Percentiles rank a stretch among this genome's conserved stretches.
These are phyloP conservation scores for Ophioninae sp. DNA, from an alignment of 2,888 invertebrate genomes.

Conservation along the genomic window DNA sequence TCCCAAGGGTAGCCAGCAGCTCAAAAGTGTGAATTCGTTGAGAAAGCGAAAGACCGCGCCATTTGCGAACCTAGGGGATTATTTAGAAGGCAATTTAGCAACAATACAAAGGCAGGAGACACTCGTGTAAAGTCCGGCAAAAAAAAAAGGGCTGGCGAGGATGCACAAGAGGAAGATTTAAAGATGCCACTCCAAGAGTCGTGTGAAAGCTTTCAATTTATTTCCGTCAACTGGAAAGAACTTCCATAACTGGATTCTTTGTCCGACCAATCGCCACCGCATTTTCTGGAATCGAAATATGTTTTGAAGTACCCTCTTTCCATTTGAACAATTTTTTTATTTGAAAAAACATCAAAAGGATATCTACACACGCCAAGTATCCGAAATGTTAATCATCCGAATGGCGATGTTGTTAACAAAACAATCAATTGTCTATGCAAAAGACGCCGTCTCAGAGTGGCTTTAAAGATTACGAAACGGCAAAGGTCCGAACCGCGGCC, in stretches of 20 bases:
- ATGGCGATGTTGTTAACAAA: no score
- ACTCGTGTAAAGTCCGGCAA: conserved; percentile 26
- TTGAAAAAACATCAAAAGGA: no score
- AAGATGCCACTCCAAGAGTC: conserved; percentile 34
- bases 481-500: no score
- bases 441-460: no score
- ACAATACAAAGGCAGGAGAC: conserved; percentile 61
- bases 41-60: conserved; percentile 14
- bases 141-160: conserved; percentile 8
- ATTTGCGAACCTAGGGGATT: conserved; percentile 54
- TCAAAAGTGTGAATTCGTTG: conserved; percentile 29
- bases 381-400: no score
- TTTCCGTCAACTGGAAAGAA: conserved; percentile 38
- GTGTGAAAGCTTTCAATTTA: conserved; percentile 43
- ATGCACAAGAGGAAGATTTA: conserved; percentile 49
- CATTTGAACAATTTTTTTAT: no score
- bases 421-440: no score
- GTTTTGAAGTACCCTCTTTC: no score
- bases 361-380: no score
- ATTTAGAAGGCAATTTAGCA: conserved; percentile 67
- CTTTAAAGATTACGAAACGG: no score
- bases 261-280: conserved; percentile 12
- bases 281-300: neutral
- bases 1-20: conserved; percentile 33
- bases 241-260: neutral